Evolutionary conservation across 2,888 invertebrate species (phyloP), one percentile per base, ranked within the genome.

Genomic region (Lymantria dispar): DNA sequence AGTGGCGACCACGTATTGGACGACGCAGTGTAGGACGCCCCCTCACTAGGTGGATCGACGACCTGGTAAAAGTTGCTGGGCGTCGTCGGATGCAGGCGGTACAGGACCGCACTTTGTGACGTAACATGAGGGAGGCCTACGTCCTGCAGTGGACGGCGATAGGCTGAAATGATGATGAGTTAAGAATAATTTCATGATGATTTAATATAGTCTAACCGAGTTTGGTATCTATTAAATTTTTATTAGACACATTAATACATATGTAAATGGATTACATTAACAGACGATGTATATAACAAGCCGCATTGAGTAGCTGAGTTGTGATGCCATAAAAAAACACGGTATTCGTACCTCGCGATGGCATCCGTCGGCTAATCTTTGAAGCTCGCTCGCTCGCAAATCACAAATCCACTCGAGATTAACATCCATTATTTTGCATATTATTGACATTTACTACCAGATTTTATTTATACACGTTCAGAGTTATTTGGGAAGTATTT

Each of bases 381-480:
- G 88, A 87, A 78, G 81, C 73, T 54, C 51, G 72, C 70, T 72
- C 74, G 77, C 79, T 86, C 87, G 82, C 88, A 89, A 90, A 88
- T 89, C 89, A 88, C 85, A 83, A 72, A 78, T 78, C 80, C 80
- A 72, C 65, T 72, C 77, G 68, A 86, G 85, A 88, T 89, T 86
- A 87, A 82, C 85, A 85, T 85, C 84, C 87, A 90, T 89, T 90
- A 89, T 87, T 90, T 89, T 89, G 85, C 87, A 90, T 91, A 87
- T 87, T 90, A 87, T 88, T 87, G 90, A 90, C 90, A 81, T 89
- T 90, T 90, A 91, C 88, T 89, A 87, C 90, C 87, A 80, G 75
- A 83, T 77, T 81, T 85, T 89, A 89, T 90, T 91, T 90, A 90
- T 90, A 79, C 66, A 71, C 74, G 76, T 77, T 74, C 83, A 72